Percentiles rank a stretch among this genome's conserved stretches.
Conservation (phyloP, 2,888 invertebrate genomes). For the Cinara cedri region DNA sequence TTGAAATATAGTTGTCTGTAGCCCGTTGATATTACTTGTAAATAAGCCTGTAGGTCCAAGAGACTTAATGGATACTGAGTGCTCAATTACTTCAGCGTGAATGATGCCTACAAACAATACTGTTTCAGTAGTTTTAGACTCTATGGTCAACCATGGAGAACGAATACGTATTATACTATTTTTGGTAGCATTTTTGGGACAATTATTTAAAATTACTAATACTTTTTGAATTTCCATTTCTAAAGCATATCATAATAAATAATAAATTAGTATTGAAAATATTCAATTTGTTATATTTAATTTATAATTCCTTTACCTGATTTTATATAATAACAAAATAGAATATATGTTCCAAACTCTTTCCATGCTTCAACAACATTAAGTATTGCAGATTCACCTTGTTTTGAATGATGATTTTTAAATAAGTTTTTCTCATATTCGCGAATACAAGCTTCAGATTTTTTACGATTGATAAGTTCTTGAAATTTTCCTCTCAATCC, state of each 20-base stretch:
- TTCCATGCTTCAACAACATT: slow-evolving; percentile 40
- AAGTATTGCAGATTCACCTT: slow-evolving; percentile 9
- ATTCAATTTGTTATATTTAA: slow-evolving; percentile 15
- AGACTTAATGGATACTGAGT: not conserved
- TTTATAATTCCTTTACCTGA: slow-evolving; percentile 22
- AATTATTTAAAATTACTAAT: slow-evolving; percentile 26
- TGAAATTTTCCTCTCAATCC: slow-evolving; percentile 36
- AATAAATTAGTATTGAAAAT: slow-evolving; percentile 11
- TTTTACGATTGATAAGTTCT: slow-evolving; percentile 49
- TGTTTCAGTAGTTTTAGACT: slow-evolving; percentile 8
- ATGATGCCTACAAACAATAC: slow-evolving; percentile 23
- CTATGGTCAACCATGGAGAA: slow-evolving; percentile 38
- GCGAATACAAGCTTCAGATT: slow-evolving; percentile 48
- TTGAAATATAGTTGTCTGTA: slow-evolving; percentile 5
- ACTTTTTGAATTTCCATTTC: slow-evolving; percentile 25
- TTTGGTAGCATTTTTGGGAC: slow-evolving; percentile 32
- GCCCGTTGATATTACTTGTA: not conserved
- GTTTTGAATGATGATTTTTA: slow-evolving; percentile 10
- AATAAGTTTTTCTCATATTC: slow-evolving; percentile 38
- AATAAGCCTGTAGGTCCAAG: not conserved
- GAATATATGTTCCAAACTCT: slow-evolving; percentile 20
- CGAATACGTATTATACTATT: slow-evolving; percentile 42
- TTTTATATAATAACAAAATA: slow-evolving; percentile 40
- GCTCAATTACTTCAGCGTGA: slow-evolving; percentile 37
- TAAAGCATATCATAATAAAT: slow-evolving; percentile 10